Base-by-base conservation (phyloP, 2,888 invertebrate species). In the Junonia oenone region DNA sequence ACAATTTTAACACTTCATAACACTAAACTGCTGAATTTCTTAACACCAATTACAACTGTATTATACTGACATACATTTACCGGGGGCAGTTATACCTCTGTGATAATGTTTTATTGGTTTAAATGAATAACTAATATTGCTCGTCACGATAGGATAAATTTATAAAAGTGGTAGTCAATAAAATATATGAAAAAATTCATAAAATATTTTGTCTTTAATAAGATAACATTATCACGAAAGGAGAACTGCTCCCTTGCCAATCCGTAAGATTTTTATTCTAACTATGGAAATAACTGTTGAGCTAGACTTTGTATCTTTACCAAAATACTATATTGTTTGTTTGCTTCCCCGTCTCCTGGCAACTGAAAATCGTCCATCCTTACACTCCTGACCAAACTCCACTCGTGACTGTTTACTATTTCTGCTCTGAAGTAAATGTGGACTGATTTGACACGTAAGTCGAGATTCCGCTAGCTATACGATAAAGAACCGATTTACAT, bases 311-410 rank as follows among this genome's bases (percentile, higher is more conserved):
- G 72, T 71, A 71, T 69, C 68, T 69, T 62, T 68, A 63, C 68
- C 58, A 51, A 55, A 50, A 61, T 68, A 66, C 70, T 76, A 71
- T 67, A 55, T 71, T 70, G 73, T 78, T 71, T 70, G 73, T 78
- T 75, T 83, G 87, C 87, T 88, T 88, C 88, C 89, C 82, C 87
- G 87, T 87, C 86, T 73, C 68, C 80, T 73, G 75, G 78, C 83
- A 79, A 81, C 79, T 78, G 71, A 51, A 78, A 76, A 83, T 81
- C 80, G 88, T 89, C 87, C 80, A 75, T 85, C 67, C 77, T 76
- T 67, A 72, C 89, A 87, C 80, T 78, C 81, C 55, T 71, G 76
- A 82, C 83, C 83, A 69, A 81, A 80, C 84, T 73, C 77, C 78
- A 82, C 75, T 75, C 64, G 51, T 53, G 49, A 54, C 63, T 75